Evolutionary conservation across 2,888 invertebrate genomes (phyloP).

Genomic region (Orchesella flavescens): DNA sequence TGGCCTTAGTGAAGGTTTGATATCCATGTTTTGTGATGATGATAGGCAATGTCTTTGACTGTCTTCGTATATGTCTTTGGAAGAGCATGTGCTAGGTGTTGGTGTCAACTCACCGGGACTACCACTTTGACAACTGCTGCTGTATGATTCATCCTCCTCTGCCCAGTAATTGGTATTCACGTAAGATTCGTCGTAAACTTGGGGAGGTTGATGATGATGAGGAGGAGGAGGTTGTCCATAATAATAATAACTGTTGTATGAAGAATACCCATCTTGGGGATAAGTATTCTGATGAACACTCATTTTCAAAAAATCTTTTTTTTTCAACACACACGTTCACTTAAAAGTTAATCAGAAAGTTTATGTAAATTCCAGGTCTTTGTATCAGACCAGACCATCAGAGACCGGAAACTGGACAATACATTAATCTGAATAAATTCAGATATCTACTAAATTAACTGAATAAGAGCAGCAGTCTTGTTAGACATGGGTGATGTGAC

Average conservation of each 20-base stretch:
- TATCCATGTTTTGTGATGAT: neutral
- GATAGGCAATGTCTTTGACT: constrained; percentile 43
- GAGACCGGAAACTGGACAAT: neutral
- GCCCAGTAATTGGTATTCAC: constrained; percentile 58
- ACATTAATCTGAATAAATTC: neutral
- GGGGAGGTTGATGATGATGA: constrained; percentile 29
- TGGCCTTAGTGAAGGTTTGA: constrained; percentile 2
- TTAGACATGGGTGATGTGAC: no score
- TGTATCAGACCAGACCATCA: neutral
- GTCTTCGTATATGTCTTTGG: constrained; percentile 55
- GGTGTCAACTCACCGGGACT: constrained; percentile 51
- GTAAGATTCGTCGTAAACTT: constrained; percentile 45
- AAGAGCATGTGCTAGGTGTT: constrained; percentile 58
- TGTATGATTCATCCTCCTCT: constrained; percentile 64
- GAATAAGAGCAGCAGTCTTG: no score
- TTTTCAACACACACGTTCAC: neutral
- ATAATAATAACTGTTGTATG: constrained; percentile 56
- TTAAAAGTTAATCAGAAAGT: neutral
- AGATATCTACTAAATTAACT: no score
- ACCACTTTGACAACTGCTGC: constrained; percentile 53
- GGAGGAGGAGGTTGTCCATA: constrained; percentile 38
- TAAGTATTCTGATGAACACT: constrained; percentile 55
- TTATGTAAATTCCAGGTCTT: neutral
- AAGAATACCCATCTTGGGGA: constrained; percentile 47
- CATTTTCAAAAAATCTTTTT: constrained; percentile 26